These are phyloP conservation scores for Berghia stephanieae DNA, from an alignment of 1,140 invertebrate genomes.

Conservation along the genomic window DNA sequence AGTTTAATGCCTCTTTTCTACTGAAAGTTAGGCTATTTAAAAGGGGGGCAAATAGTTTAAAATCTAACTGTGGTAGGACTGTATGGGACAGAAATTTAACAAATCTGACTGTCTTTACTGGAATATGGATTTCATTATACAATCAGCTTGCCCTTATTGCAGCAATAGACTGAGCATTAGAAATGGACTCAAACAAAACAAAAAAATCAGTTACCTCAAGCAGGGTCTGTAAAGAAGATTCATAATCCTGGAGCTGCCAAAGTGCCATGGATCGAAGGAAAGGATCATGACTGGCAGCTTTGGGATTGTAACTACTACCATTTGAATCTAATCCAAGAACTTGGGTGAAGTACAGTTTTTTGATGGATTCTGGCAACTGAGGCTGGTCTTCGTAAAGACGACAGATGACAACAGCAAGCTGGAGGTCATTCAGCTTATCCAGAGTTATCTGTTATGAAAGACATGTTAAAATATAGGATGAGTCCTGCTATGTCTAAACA, in stretches of 20 bases:
- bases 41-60: too few relatives aligned
- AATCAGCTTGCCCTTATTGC: too few relatives aligned
- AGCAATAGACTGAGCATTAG: too few relatives aligned
- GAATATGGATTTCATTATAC: too few relatives aligned
- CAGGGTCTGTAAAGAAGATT: slow-evolving; percentile 87
- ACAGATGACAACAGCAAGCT: slow-evolving; percentile 93
- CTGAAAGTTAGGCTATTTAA: too few relatives aligned
- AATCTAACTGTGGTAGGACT: too few relatives aligned
- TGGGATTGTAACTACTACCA: slow-evolving; percentile 74
- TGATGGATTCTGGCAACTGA: slow-evolving; percentile 52
- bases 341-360: slow-evolving; percentile 70
- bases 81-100: too few relatives aligned
- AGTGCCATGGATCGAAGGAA: slow-evolving; percentile 97
- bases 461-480: too few relatives aligned
- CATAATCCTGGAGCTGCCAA: slow-evolving; percentile 95
- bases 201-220: slow-evolving; percentile 83
- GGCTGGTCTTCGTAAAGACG: slow-evolving; percentile 81
- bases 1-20: too few relatives aligned
- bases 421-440: slow-evolving; percentile 93
- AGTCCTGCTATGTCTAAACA: too few relatives aligned
- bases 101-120: too few relatives aligned
- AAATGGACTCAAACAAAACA: too few relatives aligned
- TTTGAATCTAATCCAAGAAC: slow-evolving; percentile 66
- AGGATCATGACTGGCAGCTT: slow-evolving; percentile 88
- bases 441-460: slow-evolving; percentile 76